Evolutionary conservation across 2,113 vertebrate genomes (phyloP), one percentile per base, ranked within the genome.

Genomic region (Gobiocypris rarus): DNA sequence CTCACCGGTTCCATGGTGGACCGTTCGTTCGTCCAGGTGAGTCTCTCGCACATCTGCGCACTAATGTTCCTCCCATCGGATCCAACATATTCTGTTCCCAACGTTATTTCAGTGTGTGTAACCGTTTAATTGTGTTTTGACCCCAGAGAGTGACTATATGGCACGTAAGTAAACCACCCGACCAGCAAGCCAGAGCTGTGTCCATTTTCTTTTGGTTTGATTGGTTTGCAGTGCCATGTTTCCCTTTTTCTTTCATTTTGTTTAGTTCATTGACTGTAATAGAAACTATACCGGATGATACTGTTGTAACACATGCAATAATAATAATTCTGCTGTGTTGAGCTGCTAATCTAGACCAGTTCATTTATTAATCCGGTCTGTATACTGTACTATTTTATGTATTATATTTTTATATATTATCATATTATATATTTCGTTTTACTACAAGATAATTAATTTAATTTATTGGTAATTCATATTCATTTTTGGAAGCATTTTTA

Each of bases 1-100:
- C 93, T 99, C 89, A 95, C 94, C 79, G 94, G 96, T 76, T 92
- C 93, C 2, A 91, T 95, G 67, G 93, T 96, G 92, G 98, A 99
- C 84, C 96, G 98, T 70, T 94, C 94, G 88, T 96, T 96, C 5
- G 93, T 94, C 87, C 97, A 99, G 97, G 98, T 99, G 92, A 97
- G 97, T 92, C 45, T 43, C 77, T 4, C 3, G 7, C 67, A 56
- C 85, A 75, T 45, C n/a, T 9, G 0, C n/a, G 3, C 22, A 48
- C n/a, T n/a, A n/a, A n/a, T n/a, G n/a, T n/a, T n/a, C n/a, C 9
- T 54, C 4, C 43, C 82, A 8, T 86, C 14, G 83, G 85, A 88
- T 84, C 54, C 86, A 82, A 81, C 89, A 80, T 65, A 88, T 75
- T 90, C 7, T 86, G 14, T 69, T 17, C 22, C 19, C 14, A 13